Conservation (phyloP, 2,797 vertebrate genomes). For the Rhabdomys pumilio region DNA sequence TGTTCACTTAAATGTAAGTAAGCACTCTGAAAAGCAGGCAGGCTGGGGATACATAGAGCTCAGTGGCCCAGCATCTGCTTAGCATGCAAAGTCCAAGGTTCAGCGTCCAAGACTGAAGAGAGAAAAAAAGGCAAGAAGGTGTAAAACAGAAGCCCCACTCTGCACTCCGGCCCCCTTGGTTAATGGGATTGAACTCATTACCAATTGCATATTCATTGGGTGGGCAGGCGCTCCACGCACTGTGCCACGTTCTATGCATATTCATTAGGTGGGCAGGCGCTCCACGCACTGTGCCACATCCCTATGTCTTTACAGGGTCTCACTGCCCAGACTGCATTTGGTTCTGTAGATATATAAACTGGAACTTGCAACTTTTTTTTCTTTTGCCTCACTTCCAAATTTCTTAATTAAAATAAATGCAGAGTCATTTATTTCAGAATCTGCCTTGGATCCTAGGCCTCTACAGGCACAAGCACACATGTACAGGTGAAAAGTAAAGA, state of each 20-base stretch:
- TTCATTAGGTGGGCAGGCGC: not conserved
- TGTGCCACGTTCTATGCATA: not conserved
- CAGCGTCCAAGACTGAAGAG: not conserved
- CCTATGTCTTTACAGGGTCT: not conserved
- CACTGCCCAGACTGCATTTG: not conserved
- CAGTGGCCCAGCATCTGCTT: not conserved
- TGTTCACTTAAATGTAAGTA: not conserved
- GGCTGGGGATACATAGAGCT: not conserved
- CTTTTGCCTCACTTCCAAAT: not conserved
- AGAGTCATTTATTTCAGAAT: slow-evolving; percentile 12
- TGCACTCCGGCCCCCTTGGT: no score
- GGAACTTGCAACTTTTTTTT: not conserved
- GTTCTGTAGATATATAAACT: not conserved
- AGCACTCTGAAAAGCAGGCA: not conserved
- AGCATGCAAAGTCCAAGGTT: not conserved
- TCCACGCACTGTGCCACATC: not conserved
- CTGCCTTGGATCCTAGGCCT: not conserved
- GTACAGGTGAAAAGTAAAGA: not conserved
- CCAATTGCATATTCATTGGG: not conserved
- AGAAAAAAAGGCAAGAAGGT: not conserved
- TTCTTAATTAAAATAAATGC: slow-evolving; percentile 37
- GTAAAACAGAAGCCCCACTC: not conserved
- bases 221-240: not conserved
- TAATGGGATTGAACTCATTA: not conserved
- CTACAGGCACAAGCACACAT: not conserved